Conservation (phyloP, 2,797 vertebrate species). For the Furcifer pardalis region DNA sequence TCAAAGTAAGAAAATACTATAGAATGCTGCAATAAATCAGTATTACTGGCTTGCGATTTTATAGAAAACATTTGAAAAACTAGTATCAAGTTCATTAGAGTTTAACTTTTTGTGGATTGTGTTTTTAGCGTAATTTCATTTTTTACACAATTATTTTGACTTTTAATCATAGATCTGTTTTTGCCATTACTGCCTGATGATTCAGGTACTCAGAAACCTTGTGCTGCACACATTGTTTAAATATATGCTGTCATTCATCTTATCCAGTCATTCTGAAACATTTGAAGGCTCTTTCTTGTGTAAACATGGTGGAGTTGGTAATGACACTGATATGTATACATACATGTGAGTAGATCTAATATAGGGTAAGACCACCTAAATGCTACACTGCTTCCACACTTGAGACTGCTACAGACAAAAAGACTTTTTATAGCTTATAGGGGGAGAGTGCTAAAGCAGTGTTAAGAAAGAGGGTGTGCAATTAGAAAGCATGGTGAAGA, state of each 20-base stretch:
- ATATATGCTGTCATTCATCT: background rate
- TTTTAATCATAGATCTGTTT: background rate
- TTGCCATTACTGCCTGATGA: background rate
- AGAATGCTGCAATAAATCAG: constrained; percentile 29
- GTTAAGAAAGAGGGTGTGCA: background rate
- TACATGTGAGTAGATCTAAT: background rate
- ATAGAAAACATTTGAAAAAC: background rate
- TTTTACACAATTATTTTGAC: background rate
- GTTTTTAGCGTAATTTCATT: background rate
- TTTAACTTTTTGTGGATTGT: background rate
- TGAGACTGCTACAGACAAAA: background rate
- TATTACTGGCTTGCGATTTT: background rate
- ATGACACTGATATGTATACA: background rate
- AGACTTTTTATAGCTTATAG: background rate
- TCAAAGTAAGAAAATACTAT: constrained; percentile 77
- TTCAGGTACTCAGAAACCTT: background rate
- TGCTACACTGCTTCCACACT: background rate
- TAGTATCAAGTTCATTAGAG: background rate
- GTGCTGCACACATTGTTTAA: no score
- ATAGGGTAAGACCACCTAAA: background rate
- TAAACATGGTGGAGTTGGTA: background rate
- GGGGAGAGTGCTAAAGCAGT: background rate
- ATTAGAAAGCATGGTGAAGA: background rate
- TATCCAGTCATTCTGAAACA: background rate
- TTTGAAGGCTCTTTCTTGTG: background rate